phyloP scores from a whole-genome alignment of 2,113 vertebrate genomes.

The Bungarus multicinctus region DNA sequence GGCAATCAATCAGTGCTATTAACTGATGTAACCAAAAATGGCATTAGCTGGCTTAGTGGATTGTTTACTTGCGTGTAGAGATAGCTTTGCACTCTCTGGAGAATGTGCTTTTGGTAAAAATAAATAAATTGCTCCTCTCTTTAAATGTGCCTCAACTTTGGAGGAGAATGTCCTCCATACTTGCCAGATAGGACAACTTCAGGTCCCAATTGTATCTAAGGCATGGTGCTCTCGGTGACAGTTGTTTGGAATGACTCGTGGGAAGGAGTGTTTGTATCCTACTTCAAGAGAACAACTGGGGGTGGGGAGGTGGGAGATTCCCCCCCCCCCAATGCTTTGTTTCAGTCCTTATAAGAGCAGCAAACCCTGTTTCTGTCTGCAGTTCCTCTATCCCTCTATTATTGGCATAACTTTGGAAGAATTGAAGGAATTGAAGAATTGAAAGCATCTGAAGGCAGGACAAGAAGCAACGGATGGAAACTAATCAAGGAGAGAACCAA shows the following conservation, averaged over 20 bases:
- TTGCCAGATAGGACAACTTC: background rate
- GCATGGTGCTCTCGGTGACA: background rate
- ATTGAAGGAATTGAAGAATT: background rate
- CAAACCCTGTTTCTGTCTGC: background rate
- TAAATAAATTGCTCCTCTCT: background rate
- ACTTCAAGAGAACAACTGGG: background rate
- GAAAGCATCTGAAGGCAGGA: too few relatives aligned
- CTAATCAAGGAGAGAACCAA: too few relatives aligned
- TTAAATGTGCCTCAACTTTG: background rate
- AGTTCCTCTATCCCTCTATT: background rate
- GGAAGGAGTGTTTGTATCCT: background rate
- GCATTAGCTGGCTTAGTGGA: constrained; percentile 25
- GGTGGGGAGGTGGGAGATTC: background rate
- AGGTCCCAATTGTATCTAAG: background rate
- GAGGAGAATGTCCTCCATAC: background rate
- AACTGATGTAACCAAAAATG: constrained; percentile 37
- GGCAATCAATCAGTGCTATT: constrained; percentile 35
- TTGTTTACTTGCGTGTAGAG: constrained; percentile 2
- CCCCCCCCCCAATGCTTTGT: background rate
- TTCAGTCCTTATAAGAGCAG: background rate
- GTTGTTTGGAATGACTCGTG: background rate
- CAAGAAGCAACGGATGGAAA: too few relatives aligned
- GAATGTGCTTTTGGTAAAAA: background rate
- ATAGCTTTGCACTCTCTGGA: background rate
- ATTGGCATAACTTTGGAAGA: background rate